phyloP scores from a whole-genome alignment of 1,140 invertebrate species.

The Diabrotica virgifera region DNA sequence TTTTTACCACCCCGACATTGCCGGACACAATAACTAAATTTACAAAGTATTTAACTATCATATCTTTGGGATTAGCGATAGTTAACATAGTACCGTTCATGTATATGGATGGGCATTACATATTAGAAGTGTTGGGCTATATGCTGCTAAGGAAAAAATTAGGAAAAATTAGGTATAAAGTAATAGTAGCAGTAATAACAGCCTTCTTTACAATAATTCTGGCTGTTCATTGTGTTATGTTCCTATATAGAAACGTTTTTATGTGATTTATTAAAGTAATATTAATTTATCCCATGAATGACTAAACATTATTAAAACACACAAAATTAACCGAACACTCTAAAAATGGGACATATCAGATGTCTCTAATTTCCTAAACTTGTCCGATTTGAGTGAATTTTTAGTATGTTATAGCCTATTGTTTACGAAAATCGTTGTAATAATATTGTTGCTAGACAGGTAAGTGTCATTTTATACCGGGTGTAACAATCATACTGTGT shows the following conservation, averaged over 20 bases:
- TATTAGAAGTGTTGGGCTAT: slow-evolving; percentile 61
- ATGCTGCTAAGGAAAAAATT: slow-evolving; percentile 49
- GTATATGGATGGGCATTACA: slow-evolving; percentile 88
- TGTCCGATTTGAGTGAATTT: too few species aligned
- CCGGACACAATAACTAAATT: slow-evolving; percentile 66
- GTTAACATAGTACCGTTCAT: slow-evolving; percentile 93
- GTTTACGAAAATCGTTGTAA: too few species aligned
- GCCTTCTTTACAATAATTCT: slow-evolving; percentile 36
- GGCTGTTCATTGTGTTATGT: slow-evolving; percentile 27
- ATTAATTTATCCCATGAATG: neutral
- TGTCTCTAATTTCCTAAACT: too few species aligned
- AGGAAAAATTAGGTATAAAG: slow-evolving; percentile 23
- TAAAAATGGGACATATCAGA: too few species aligned
- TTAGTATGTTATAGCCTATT: too few species aligned
- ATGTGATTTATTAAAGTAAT: neutral
- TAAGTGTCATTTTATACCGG: too few species aligned
- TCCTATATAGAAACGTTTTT: neutral
- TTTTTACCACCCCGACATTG: slow-evolving; percentile 62
- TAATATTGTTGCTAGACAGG: too few species aligned
- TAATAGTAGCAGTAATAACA: slow-evolving; percentile 26
- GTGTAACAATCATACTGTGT: too few species aligned
- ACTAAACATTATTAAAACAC: too few species aligned
- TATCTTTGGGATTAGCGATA: slow-evolving; percentile 86
- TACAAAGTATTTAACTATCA: slow-evolving; percentile 76
- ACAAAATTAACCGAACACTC: too few species aligned